These are phyloP conservation scores for Origma solitaria DNA, from an alignment of 2,113 vertebrate genomes.

Conservation along the genomic window DNA sequence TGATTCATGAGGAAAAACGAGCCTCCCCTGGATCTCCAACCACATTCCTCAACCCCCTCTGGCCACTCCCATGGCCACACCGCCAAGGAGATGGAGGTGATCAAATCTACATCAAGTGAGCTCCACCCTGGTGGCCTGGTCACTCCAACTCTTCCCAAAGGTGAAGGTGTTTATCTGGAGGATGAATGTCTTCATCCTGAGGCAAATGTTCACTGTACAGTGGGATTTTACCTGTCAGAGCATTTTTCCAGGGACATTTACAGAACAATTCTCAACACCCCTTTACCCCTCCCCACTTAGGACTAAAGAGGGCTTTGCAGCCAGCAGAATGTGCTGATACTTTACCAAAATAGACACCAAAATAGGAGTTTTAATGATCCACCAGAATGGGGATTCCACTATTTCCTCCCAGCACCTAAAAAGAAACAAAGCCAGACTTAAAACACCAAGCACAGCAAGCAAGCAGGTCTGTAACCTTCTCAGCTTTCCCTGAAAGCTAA, in stretches of 20 bases:
- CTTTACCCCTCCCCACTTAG: background rate
- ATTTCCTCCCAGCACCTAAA: slow-evolving; percentile 92
- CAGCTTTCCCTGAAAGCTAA: background rate
- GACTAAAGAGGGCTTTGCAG: slow-evolving; percentile 8
- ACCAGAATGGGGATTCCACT: slow-evolving; percentile 83
- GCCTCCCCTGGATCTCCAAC: background rate
- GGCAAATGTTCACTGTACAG: background rate
- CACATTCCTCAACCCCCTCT: background rate
- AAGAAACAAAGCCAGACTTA: slow-evolving; percentile 31
- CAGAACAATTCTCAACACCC: background rate
- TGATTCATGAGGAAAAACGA: background rate
- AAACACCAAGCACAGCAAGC: background rate
- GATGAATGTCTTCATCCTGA: background rate
- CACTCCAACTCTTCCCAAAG: background rate
- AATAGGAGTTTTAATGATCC: slow-evolving; percentile 93
- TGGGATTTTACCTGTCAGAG: background rate
- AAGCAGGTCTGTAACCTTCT: background rate
- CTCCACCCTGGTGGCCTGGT: background rate
- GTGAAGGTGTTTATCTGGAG: background rate
- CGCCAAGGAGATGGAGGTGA: background rate
- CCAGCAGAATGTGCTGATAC: slow-evolving; percentile 26
- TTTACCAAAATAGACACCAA: slow-evolving; percentile 89
- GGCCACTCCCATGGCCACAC: background rate
- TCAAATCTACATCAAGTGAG: background rate
- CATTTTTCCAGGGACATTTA: background rate